These are phyloP conservation scores for Trematocara nigrifrons DNA, from an alignment of 2,113 vertebrate genomes.

Conservation along the genomic window DNA sequence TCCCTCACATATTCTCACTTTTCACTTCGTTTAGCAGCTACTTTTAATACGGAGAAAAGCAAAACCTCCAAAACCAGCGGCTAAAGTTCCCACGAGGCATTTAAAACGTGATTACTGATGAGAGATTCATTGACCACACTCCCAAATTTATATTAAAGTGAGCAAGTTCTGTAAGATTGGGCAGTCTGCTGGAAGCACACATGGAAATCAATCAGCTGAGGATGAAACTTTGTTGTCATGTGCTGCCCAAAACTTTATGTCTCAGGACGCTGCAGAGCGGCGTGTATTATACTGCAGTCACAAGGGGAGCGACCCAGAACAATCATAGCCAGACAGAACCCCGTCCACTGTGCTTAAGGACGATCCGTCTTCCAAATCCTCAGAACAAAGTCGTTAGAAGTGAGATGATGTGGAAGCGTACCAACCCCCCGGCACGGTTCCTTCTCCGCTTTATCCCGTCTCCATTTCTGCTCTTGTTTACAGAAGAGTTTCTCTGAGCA, in stretches of 20 bases:
- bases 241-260: background rate
- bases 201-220: background rate
- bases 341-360: background rate
- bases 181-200: too few relatives aligned
- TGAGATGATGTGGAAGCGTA: rapidly evolving
- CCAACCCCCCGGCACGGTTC: too few relatives aligned
- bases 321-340: background rate
- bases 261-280: background rate
- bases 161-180: background rate
- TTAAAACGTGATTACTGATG: background rate
- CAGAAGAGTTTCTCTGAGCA: background rate
- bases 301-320: background rate
- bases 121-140: background rate
- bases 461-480: background rate
- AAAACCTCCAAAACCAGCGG: background rate
- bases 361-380: rapidly evolving
- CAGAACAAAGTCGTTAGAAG: background rate
- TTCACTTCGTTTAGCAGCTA: background rate
- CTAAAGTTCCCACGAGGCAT: background rate
- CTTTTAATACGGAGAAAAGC: rapidly evolving
- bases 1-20: background rate
- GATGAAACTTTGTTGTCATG: background rate
- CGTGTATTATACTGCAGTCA: background rate
- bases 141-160: background rate
- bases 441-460: background rate